Evolutionary conservation across 2,797 vertebrate species (phyloP).

Genomic region (Pogonophryne albipinna): DNA sequence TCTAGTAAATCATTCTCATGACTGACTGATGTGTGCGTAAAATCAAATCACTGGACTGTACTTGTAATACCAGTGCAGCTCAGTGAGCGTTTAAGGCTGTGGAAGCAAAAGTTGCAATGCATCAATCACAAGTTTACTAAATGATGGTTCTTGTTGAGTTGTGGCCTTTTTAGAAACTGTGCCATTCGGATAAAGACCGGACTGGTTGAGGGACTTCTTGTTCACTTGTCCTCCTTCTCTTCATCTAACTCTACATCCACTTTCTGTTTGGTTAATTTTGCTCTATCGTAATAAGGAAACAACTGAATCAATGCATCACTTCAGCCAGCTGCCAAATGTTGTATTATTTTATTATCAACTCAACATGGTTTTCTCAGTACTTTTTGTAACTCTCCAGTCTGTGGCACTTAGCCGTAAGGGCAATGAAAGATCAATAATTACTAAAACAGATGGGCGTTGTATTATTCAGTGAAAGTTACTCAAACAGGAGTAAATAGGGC

Average conservation of each 20-base stretch:
- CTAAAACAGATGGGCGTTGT: no score
- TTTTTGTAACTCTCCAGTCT: neutral
- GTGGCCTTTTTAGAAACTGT: neutral
- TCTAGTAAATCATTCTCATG: conserved; percentile 29
- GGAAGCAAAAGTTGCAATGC: neutral
- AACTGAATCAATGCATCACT: neutral
- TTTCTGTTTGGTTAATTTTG: neutral
- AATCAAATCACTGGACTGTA: conserved; percentile 26
- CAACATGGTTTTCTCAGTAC: neutral
- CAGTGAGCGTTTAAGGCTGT: neutral
- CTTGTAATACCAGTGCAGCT: conserved; percentile 10
- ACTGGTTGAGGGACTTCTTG: neutral
- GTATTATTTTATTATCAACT: neutral
- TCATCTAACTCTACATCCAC: neutral
- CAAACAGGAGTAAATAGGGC: neutral
- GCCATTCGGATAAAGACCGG: neutral
- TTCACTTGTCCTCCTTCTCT: neutral
- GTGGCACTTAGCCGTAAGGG: neutral
- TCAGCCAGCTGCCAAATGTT: neutral
- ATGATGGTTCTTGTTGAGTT: neutral
- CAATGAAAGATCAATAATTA: neutral
- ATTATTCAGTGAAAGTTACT: neutral
- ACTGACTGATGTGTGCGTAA: conserved; percentile 32
- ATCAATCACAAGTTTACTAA: conserved; percentile 1
- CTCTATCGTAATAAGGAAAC: neutral